A percentile compares a stretch with the other conserved stretches of the same genome.
phyloP scores from a whole-genome alignment of 2,113 vertebrate genomes.

The Podarcis muralis region DNA sequence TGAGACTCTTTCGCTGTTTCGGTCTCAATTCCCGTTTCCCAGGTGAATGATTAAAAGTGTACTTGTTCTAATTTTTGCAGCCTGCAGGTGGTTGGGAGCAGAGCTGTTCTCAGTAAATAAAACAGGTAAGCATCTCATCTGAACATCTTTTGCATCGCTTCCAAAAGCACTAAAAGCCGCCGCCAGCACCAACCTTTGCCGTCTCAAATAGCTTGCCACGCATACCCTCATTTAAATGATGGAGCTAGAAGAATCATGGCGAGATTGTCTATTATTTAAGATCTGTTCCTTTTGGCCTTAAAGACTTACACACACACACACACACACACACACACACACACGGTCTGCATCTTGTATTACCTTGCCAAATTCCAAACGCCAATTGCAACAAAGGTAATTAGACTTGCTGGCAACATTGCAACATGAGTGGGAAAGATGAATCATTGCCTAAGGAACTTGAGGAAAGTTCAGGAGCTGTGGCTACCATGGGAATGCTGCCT shows the following conservation, averaged over 20 bases:
- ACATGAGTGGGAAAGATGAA: not conserved
- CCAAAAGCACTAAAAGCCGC: slow-evolving; percentile 40
- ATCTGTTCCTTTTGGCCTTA: slow-evolving; percentile 13
- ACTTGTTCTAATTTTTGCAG: slow-evolving; percentile 69
- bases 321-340: not conserved
- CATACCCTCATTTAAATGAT: slow-evolving; percentile 54
- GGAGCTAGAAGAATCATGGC: slow-evolving; percentile 23
- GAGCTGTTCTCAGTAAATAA: slow-evolving; percentile 56
- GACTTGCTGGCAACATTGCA: not conserved
- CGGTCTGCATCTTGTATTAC: not conserved
- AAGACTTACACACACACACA: not conserved
- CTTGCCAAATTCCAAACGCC: slow-evolving; percentile 23
- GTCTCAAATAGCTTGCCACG: slow-evolving; percentile 50
- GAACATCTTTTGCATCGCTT: slow-evolving; percentile 52
- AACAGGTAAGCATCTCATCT: slow-evolving; percentile 45
- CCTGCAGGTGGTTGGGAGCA: slow-evolving; percentile 52
- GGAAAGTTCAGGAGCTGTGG: not conserved
- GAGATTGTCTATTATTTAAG: slow-evolving; percentile 13
- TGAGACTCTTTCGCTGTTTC: slow-evolving; percentile 19
- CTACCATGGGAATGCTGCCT: not conserved
- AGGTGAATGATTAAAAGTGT: slow-evolving; percentile 60
- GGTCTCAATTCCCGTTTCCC: slow-evolving; percentile 54
- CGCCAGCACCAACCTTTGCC: slow-evolving; percentile 56
- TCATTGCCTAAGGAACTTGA: not conserved
- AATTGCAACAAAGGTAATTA: not conserved